Percentiles rank a stretch among this genome's conserved stretches.
These are phyloP conservation scores for Tetragnatha montana DNA, from an alignment of 2,888 invertebrate genomes.

Conservation along the genomic window DNA sequence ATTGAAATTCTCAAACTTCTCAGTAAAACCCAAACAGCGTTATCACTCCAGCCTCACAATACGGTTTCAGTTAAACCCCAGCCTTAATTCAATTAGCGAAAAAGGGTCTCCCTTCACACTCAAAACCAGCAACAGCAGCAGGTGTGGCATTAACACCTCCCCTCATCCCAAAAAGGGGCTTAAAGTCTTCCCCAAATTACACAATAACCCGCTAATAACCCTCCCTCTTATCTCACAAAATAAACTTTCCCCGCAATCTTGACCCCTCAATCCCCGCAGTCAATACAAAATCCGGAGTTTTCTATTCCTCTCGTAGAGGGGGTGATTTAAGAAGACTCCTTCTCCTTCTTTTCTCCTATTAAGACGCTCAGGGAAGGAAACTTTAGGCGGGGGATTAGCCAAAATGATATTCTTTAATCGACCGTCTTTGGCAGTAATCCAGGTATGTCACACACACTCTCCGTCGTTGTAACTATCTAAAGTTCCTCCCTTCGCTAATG, in stretches of 20 bases:
- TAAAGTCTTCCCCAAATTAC: neutral
- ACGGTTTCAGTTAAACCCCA: too few species aligned
- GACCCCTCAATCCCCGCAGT: neutral
- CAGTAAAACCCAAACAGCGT: too few species aligned
- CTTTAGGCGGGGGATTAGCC: conserved; percentile 43
- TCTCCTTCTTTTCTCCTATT: conserved; percentile 14
- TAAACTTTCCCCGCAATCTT: neutral
- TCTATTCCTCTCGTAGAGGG: neutral
- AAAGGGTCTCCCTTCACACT: too few species aligned
- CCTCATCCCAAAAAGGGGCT: neutral
- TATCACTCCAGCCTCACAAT: too few species aligned
- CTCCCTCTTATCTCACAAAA: neutral
- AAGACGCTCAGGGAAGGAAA: neutral
- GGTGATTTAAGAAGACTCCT: conserved; percentile 9
- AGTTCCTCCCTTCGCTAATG: conserved; percentile 57
- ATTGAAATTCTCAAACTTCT: too few species aligned
- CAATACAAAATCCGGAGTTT: neutral
- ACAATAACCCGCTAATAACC: neutral
- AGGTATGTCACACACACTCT: conserved; percentile 34
- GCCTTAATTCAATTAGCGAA: too few species aligned
- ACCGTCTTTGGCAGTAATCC: conserved; percentile 35
- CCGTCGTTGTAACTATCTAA: conserved; percentile 43
- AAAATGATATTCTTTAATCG: conserved; percentile 59
- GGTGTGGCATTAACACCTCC: too few species aligned
- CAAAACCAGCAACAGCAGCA: too few species aligned